Conservation (phyloP, 1,140 invertebrate genomes). For the Aphidius ervi region DNA sequence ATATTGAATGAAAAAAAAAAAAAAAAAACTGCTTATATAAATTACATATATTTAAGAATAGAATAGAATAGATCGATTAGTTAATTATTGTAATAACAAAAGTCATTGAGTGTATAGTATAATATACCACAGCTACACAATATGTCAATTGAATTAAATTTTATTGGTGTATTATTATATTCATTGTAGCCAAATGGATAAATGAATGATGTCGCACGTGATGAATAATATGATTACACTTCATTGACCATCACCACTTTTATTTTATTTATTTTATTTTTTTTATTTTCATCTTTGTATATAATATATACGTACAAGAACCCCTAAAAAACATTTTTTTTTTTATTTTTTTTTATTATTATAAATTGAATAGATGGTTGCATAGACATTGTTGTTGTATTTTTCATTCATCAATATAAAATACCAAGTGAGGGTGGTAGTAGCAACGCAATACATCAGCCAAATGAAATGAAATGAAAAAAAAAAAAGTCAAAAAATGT, state of each 20-base stretch:
- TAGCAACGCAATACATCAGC: neutral
- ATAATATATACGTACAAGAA: slow-evolving; percentile 10
- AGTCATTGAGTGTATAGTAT: too few species aligned
- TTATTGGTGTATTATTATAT: neutral
- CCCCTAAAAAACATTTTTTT: slow-evolving; percentile 23
- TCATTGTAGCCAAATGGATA: neutral
- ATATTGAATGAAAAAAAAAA: too few species aligned
- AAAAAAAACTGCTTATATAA: too few species aligned
- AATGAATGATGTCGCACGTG: slow-evolving; percentile 6
- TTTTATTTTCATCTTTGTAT: too few species aligned
- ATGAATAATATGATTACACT: slow-evolving; percentile 30
- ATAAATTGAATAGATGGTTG: too few species aligned
- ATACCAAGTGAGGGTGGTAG: slow-evolving; percentile 9
- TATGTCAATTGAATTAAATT: too few species aligned
- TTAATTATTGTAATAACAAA: too few species aligned
- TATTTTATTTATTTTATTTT: too few species aligned
- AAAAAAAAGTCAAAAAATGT: slow-evolving; percentile 18
- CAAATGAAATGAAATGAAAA: slow-evolving; percentile 11
- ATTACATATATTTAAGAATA: too few species aligned
- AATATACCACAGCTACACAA: too few species aligned
- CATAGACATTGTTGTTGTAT: neutral
- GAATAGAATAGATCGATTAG: too few species aligned
- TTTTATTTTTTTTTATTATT: too few species aligned
- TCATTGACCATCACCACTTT: slow-evolving; percentile 24
- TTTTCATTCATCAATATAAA: slow-evolving; percentile 20